Base-by-base conservation (phyloP, 2,888 invertebrate genomes). In the Brachylomia viminalis region DNA sequence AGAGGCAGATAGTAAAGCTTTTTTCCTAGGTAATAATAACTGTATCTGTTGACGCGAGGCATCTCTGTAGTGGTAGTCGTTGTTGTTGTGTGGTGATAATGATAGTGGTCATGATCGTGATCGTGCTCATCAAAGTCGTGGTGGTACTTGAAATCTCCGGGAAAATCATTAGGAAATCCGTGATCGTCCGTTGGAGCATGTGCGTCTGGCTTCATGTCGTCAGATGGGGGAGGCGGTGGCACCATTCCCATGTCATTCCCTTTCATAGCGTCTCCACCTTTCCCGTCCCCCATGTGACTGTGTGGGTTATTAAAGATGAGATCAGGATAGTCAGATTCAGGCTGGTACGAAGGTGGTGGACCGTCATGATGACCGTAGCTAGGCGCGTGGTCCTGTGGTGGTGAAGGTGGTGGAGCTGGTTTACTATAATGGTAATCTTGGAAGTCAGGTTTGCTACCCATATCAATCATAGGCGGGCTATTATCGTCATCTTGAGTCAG, bases 1-100 rank as follows among this genome's bases (percentile, higher is more conserved):
- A 98, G 92, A 0, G 98, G 98, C 80, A 98, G 95, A 90, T 98
- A 98, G 97, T 98, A 98, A 54, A 98, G 93, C 89, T 98, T 98
- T 87, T 98, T 97, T 5, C 98, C 98, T 79, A 98, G 96, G 89
- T 97, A 98, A 89, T 98, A 98, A 92, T 98, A 98, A 91, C 98
- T 98, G 95, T 97, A 98, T 91, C 95, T 96, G 89, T 97, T 97
- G 15, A 97, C 97, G 91, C 97, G 95, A 86, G 97, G 97, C 89
- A 95, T 96, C 91, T 97, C 97, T 1, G 95, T 96, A 3, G 97
- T 95, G 0, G 83, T 80, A 0, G 83, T 83, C 8, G 82, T 83
- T 7, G 83, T 83, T 0, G 83, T 82, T 0, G 73, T 92, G 79
- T 95, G 92, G 76, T 96, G 92, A 74, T 95, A 91, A 80, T 84